Evolutionary conservation across 2,888 invertebrate genomes (phyloP), one percentile per base, ranked within the genome.

Genomic region (Spisula subtruncata): DNA sequence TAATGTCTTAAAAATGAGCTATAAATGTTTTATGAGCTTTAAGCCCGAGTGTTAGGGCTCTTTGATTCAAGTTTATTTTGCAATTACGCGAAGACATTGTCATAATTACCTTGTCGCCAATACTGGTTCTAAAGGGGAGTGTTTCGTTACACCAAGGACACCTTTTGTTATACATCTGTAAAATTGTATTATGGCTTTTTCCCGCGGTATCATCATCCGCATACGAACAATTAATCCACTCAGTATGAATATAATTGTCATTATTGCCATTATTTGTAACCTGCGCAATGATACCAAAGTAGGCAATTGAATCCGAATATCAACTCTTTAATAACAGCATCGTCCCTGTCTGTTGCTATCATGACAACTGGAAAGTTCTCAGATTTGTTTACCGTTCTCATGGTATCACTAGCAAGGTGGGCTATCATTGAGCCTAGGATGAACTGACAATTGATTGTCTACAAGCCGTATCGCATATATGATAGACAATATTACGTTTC

Each of bases 261-360:
- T 80, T 75, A 25, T 80, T 85, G 56, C 54, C 80, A 85, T 80
- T 75, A 25, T 80, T 10, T 80, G 0, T 46, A 14, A 18, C 16
- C 80, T 56, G 35, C n/a, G 41, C 18, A 41, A 35, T 56, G 80
- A 85, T 56, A 56, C n/a, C 32, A 35, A 41, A 56, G 51, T 29
- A 35, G 25, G 85, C 51, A 80, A 85, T 51, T 79, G 20, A 56
- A 85, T 85, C 85, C 54, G 85, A 56, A 85, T 79, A 54, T 51
- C 51, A 56, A 80, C 54, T 12, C 85, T 35, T 83, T 16, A 35
- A n/a, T n/a, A 54, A 85, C 85, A 80, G 56, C 85, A 51, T 85
- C 54, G 12, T 80, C 80, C n/a, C 56, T 85, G 80, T 85, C 85
- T 41, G 10, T 6, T n/a, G 0, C 25, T 56, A 29, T n/a, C 54